Conservation (phyloP, 2,113 vertebrate species). For the Rattus rattus region DNA sequence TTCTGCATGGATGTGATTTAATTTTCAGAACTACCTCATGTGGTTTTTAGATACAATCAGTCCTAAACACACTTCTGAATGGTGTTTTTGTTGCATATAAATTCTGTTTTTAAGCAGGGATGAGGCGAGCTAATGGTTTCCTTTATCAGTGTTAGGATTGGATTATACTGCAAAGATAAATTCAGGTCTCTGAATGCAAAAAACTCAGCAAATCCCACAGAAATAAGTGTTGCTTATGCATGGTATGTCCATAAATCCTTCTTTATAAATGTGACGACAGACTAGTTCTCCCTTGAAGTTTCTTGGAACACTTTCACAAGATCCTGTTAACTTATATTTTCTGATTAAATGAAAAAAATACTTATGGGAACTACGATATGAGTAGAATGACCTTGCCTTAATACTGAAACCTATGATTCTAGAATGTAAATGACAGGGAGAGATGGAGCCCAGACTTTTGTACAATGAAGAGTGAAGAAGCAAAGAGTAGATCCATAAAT, state of each 20-base stretch:
- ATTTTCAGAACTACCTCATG: slow-evolving; percentile 37
- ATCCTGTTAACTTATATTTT: not conserved
- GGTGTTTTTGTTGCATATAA: not conserved
- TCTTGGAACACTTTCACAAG: not conserved
- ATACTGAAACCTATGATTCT: not conserved
- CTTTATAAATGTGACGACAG: slow-evolving; percentile 5
- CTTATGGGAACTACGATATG: not conserved
- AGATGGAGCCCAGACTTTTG: not conserved
- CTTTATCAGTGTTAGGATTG: slow-evolving; percentile 56
- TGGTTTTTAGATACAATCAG: not conserved
- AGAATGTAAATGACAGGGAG: not conserved
- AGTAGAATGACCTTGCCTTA: not conserved
- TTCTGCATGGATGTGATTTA: slow-evolving; percentile 52
- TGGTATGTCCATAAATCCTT: not conserved
- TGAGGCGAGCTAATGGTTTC: slow-evolving; percentile 51
- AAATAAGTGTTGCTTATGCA: slow-evolving; percentile 18
- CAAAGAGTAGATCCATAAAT: not conserved
- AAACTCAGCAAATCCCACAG: slow-evolving; percentile 53
- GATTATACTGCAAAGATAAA: slow-evolving; percentile 49
- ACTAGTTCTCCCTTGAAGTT: not conserved
- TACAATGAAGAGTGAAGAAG: not conserved
- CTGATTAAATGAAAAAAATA: slow-evolving; percentile 15
- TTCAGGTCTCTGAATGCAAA: slow-evolving; percentile 35
- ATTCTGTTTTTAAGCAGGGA: slow-evolving; percentile 18
- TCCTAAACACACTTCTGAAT: not conserved